Base-by-base conservation (phyloP, 2,113 vertebrate genomes). In the Halichoeres trimaculatus region DNA sequence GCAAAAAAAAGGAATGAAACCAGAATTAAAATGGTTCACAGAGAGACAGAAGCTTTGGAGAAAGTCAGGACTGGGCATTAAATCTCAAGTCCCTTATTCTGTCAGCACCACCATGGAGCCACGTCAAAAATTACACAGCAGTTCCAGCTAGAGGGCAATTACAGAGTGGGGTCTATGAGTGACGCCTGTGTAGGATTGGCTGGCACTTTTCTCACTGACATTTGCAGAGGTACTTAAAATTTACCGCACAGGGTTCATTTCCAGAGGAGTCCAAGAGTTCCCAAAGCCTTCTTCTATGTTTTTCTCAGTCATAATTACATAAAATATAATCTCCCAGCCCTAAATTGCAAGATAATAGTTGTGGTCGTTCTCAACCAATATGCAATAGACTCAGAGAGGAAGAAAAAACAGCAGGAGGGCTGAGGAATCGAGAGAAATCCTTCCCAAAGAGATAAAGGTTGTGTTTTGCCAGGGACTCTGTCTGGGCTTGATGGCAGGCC, bases 91-190 rank as follows among this genome's bases (percentile, higher is more conserved):
- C 71, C 78, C 64, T 82, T 85, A 76, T 85, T 80, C 83, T 90
- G 84, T 88, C 85, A 87, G 83, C 51, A 35, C 70, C 22, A 24
- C 67, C 70, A 76, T 70, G 73, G 56, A 78, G 76, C 70, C 85
- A 80, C 58, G 74, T 84, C 83, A 88, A 78, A 91, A 84, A 92
- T 89, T 80, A 87, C 78, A 92, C 85, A 82, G 79, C 84, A 85
- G 81, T 78, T 85, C 79, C 81, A 81, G 81, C 80, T 56, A 84
- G 80, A 55, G 80, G 86, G 82, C 91, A 91, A 90, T 92, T 90
- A 91, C 91, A 88, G 91, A 86, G 78, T 80, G 79, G 89, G 87
- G 78, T 87, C 75, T 57, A 45, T 73, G 77, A 87, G 77, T 65
- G 76, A 89, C 56, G 67, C 85, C 78, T 87, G 68, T 66, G 76